Evolutionary conservation across 1,140 invertebrate species (phyloP).

Genomic region (Ganaspis sp.): DNA sequence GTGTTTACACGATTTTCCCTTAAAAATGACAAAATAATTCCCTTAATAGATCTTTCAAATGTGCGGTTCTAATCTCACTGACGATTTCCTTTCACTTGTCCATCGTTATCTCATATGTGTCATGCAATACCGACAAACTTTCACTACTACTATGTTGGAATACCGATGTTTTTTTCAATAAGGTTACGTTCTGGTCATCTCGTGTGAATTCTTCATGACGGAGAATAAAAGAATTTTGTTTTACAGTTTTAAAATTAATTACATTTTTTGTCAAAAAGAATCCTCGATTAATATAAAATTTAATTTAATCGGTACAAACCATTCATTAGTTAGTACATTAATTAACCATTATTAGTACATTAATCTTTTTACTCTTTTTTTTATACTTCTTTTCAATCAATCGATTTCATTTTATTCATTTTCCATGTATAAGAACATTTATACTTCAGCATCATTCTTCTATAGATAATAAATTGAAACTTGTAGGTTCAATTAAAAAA

Average conservation of each 20-base stretch:
- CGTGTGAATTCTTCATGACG: not conserved
- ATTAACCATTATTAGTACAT: too few species aligned
- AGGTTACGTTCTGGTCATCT: slow-evolving; percentile 21
- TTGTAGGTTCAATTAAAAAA: too few species aligned
- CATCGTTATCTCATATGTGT: slow-evolving; percentile 18
- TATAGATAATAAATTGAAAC: too few species aligned
- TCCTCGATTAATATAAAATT: too few species aligned
- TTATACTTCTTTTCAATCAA: too few species aligned
- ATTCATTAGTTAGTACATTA: too few species aligned
- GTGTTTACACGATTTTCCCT: too few species aligned
- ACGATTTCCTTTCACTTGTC: slow-evolving; percentile 24
- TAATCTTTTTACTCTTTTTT: too few species aligned
- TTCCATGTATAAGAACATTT: too few species aligned
- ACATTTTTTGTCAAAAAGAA: not conserved
- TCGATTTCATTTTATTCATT: too few species aligned
- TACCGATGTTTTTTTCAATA: slow-evolving; percentile 22
- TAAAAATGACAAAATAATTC: not conserved
- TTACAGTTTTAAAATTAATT: not conserved
- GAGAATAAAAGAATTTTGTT: not conserved
- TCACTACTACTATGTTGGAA: slow-evolving; percentile 28
- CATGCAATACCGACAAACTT: slow-evolving; percentile 24
- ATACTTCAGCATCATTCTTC: too few species aligned
- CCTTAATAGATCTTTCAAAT: not conserved
- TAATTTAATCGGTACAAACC: too few species aligned
- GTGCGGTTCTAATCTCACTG: slow-evolving; percentile 5